These are phyloP conservation scores for Glaucidium brasilianum DNA, from an alignment of 2,113 vertebrate genomes.

Conservation along the genomic window DNA sequence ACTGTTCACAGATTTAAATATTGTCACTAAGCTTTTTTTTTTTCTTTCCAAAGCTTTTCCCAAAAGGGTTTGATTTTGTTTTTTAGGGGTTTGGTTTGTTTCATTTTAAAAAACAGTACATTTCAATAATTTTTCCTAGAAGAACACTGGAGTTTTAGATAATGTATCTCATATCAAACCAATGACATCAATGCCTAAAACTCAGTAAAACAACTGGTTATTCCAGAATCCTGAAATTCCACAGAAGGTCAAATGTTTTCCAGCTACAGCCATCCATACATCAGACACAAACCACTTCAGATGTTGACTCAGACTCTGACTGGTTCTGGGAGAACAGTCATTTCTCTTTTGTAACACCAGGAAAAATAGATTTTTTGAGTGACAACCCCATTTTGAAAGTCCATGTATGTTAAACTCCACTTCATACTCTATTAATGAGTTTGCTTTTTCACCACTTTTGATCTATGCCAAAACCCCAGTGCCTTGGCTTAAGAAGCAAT, in stretches of 20 bases:
- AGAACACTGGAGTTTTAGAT: neutral
- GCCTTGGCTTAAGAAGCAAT: neutral
- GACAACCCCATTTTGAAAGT: neutral
- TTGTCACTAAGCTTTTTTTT: neutral
- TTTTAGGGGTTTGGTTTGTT: neutral
- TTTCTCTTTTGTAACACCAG: neutral
- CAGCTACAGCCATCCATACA: neutral
- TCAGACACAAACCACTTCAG: neutral
- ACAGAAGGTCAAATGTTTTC: neutral
- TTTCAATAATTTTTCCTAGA: neutral
- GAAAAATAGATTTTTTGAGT: neutral
- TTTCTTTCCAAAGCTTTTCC: neutral
- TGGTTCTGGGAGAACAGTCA: neutral
- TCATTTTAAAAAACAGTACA: neutral
- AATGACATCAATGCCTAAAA: neutral
- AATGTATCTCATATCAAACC: neutral
- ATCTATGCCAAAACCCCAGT: neutral
- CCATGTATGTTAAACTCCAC: neutral
- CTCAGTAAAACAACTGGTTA: neutral
- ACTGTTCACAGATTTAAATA: neutral
- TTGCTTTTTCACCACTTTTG: constrained; percentile 24
- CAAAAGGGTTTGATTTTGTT: neutral
- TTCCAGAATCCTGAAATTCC: neutral
- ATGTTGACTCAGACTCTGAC: neutral
- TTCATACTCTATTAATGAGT: neutral